Evolutionary conservation across 2,888 invertebrate genomes (phyloP).

Genomic region (Hypolimnas misippus): DNA sequence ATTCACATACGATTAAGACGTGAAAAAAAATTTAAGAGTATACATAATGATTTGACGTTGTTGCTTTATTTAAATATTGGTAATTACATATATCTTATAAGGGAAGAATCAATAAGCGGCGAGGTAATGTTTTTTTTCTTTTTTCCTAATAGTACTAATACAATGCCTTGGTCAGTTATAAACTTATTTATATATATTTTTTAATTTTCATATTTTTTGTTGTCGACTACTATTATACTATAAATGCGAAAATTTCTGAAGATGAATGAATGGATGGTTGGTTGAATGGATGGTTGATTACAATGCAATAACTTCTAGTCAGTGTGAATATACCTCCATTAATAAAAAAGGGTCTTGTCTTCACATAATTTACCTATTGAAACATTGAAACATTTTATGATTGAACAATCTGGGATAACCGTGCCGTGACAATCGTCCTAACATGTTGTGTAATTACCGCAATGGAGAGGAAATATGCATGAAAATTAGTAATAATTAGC

Average conservation of each 20-base stretch:
- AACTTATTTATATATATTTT: no score
- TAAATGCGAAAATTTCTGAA: no score
- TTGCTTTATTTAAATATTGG: neutral
- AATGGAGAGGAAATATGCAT: conserved; percentile 19
- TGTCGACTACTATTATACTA: no score
- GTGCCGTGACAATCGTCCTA: conserved; percentile 46
- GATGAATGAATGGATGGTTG: no score
- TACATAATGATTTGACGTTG: neutral
- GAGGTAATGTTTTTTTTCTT: no score
- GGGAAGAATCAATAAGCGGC: no score
- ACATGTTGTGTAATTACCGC: conserved; percentile 20
- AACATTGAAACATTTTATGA: conserved; percentile 49
- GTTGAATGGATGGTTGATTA: no score
- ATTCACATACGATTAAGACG: conserved; percentile 21
- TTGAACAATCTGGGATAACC: conserved; percentile 48
- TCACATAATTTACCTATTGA: conserved; percentile 46
- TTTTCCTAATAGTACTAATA: no score
- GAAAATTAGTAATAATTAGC: neutral
- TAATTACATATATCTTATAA: no score
- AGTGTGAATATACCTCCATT: conserved; percentile 39
- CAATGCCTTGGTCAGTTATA: no score
- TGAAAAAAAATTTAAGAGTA: neutral
- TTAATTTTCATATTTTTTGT: no score
- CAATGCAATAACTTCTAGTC: no score
- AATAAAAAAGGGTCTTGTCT: conserved; percentile 41